A percentile compares a stretch with the other conserved stretches of the same genome.
These are phyloP conservation scores for Pilophorus perplexus DNA, from an alignment of 2,888 invertebrate species.

Conservation along the genomic window DNA sequence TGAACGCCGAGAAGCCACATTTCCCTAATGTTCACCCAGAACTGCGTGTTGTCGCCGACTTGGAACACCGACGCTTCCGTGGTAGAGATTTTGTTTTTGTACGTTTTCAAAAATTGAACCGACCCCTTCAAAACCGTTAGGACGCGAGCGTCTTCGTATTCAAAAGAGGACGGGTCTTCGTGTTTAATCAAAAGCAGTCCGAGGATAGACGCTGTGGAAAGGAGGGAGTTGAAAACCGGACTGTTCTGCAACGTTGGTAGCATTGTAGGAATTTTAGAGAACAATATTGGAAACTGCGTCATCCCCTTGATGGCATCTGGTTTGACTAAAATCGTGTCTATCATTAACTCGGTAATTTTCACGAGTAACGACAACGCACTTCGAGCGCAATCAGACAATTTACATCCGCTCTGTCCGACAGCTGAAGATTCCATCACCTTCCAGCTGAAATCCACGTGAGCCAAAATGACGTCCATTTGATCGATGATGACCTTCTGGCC, in stretches of 20 bases:
- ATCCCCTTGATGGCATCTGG: conserved; percentile 75
- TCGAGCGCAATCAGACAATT: conserved; percentile 69
- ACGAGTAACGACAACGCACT: conserved; percentile 82
- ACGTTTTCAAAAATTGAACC: not conserved
- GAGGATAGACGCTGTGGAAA: not conserved
- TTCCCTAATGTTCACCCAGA: conserved; percentile 86
- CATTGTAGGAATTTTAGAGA: not conserved
- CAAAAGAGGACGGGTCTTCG: not conserved
- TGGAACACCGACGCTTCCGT: not conserved
- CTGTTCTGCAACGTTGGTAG: not conserved
- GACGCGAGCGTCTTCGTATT: not conserved
- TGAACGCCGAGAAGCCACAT: conserved; percentile 93
- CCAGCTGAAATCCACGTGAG: conserved; percentile 80
- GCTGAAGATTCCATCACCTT: not conserved
- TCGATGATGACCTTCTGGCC: conserved; percentile 68
- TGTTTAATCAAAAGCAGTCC: conserved; percentile 9
- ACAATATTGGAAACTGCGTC: not conserved
- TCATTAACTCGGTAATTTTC: conserved; percentile 84
- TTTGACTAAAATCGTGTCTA: conserved; percentile 87
- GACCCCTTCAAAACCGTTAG: not conserved
- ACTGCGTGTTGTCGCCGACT: conserved; percentile 62
- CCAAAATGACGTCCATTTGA: conserved; percentile 65
- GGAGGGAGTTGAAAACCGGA: too few relatives aligned
- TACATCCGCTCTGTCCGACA: not conserved
- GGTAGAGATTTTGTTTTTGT: not conserved